Evolutionary conservation across 2,888 invertebrate species (phyloP).

Genomic region (Anthrax anthrax): DNA sequence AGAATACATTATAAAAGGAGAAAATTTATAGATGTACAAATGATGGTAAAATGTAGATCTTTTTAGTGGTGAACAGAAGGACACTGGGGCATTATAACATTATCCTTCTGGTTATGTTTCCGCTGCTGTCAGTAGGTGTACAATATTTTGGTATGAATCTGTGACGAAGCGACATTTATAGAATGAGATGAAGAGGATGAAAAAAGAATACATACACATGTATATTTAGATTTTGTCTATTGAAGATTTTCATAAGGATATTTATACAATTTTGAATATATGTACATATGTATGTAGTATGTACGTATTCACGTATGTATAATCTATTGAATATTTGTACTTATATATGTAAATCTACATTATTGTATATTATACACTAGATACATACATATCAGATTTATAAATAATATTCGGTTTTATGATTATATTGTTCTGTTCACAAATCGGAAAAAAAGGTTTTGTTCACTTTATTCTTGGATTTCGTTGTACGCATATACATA

Average conservation of each 20-base stretch:
- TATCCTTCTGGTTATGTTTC: conserved; percentile 34
- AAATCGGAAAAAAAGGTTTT: not conserved
- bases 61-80: conserved; percentile 10
- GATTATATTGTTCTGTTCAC: not conserved
- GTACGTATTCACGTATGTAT: not conserved
- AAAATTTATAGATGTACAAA: not conserved
- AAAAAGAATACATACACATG: too few relatives aligned
- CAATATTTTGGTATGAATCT: conserved; percentile 4
- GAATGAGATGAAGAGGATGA: too few relatives aligned
- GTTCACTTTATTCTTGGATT: not conserved
- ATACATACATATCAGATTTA: too few relatives aligned
- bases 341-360: not conserved
- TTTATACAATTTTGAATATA: not conserved
- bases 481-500: too few relatives aligned
- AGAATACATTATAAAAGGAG: not conserved
- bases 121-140: conserved; percentile 22
- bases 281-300: not conserved
- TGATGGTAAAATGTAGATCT: conserved; percentile 5
- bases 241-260: conserved; percentile 4
- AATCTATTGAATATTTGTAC: too few relatives aligned
- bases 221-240: not conserved
- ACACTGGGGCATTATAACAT: conserved; percentile 33
- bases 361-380: not conserved
- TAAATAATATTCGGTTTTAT: too few relatives aligned
- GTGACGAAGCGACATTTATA: not conserved